phyloP scores from a whole-genome alignment of 2,888 invertebrate species.

The Erannis defoliaria region DNA sequence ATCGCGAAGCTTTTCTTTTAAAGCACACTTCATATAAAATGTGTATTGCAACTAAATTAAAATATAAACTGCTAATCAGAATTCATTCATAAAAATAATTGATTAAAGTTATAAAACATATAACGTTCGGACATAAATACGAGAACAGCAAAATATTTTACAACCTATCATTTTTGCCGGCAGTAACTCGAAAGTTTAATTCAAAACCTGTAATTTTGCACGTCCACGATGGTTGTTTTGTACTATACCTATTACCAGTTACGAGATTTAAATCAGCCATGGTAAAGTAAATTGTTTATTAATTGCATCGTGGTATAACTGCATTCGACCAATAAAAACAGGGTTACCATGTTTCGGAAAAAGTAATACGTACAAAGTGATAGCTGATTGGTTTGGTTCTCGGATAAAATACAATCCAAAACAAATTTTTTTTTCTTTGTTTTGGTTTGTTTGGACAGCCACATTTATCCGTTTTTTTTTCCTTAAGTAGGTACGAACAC shows the following conservation, averaged over 20 bases:
- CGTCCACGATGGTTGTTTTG: slow-evolving; percentile 61
- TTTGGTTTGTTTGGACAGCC: too few relatives aligned
- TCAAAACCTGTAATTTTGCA: slow-evolving; percentile 62
- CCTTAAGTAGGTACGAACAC: too few relatives aligned
- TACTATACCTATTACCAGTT: slow-evolving; percentile 64
- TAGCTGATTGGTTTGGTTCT: background rate
- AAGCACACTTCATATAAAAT: too few relatives aligned
- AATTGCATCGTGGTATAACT: slow-evolving; percentile 61
- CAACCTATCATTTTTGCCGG: slow-evolving; percentile 54
- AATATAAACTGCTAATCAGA: too few relatives aligned
- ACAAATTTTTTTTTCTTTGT: too few relatives aligned
- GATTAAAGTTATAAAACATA: slow-evolving; percentile 29
- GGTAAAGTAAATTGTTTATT: slow-evolving; percentile 65
- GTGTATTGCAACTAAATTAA: too few relatives aligned
- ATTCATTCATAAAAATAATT: background rate
- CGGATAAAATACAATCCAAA: too few relatives aligned
- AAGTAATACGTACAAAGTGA: background rate
- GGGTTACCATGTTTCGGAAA: background rate
- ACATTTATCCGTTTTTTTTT: too few relatives aligned
- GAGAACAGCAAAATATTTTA: slow-evolving; percentile 46
- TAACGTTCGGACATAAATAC: slow-evolving; percentile 45
- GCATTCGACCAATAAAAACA: slow-evolving; percentile 1
- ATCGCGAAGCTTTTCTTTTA: too few relatives aligned
- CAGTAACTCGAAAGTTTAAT: slow-evolving; percentile 59
- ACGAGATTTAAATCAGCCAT: slow-evolving; percentile 61